Conservation (phyloP, 2,113 vertebrate species). For the Chaetops frenatus region DNA sequence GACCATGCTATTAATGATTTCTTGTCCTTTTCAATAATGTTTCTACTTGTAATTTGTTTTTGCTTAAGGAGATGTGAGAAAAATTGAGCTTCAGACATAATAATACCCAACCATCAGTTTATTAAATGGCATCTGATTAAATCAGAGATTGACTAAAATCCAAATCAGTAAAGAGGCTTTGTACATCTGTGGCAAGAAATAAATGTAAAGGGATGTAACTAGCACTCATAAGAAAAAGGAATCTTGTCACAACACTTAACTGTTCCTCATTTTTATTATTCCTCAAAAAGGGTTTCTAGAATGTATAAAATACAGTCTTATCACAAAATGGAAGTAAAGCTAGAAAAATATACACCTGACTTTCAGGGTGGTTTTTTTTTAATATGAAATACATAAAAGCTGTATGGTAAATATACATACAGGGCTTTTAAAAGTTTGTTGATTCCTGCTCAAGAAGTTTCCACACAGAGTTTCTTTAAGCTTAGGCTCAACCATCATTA, state of each 20-base stretch:
- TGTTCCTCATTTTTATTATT: background rate
- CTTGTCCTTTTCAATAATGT: background rate
- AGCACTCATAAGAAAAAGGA: background rate
- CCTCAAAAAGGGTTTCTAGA: background rate
- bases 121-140: constrained; percentile 7
- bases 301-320: background rate
- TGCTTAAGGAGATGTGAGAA: background rate
- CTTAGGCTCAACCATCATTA: background rate
- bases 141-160: background rate
- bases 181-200: background rate
- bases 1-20: background rate
- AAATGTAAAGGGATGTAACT: background rate
- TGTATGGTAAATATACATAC: background rate
- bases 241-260: background rate
- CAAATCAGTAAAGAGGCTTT: background rate
- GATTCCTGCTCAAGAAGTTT: background rate
- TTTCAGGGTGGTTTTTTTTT: background rate
- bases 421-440: background rate
- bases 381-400: background rate
- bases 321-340: background rate
- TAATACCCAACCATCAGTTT: background rate
- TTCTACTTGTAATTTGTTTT: background rate
- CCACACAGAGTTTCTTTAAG: background rate
- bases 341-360: background rate
- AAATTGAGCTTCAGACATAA: background rate